Base-by-base conservation (phyloP, 2,113 vertebrate genomes). In the Bettongia penicillata region DNA sequence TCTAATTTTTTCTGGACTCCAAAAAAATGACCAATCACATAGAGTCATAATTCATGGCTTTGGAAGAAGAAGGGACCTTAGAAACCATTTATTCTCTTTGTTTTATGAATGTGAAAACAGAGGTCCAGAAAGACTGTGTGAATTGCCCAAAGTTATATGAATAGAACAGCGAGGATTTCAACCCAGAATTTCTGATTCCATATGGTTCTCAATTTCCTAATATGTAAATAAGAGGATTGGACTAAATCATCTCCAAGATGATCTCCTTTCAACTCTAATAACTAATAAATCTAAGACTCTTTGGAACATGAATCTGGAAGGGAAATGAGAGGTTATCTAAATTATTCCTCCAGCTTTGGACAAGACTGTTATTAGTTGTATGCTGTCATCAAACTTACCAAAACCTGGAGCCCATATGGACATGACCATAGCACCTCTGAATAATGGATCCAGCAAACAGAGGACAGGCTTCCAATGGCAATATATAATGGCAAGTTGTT, bases 301-400 rank as follows among this genome's bases (percentile, higher is more conserved):
- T 49, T 25, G 8, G 11, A 90, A 55, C 51, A 53, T 9, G 53
- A 51, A 90, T 49, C 24, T 94, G 89, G 51, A 57, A 77, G 47
- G 49, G 5, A 93, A 94, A 91, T 77, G 19, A 48, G 8, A 91
- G 11, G 1, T 2, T 1, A 91, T 91, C 93, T 57, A 49, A 95
- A 93, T 95, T 77, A 55, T 92, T 93, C 23, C 93, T 96, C 89
- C 50, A 50, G 26, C 48, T 91, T 91, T 95, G 47, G 51, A 49
- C 0, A 89, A 93, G 51, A 93, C 95, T 84, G 9, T 90, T 89
- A 92, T 94, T 93, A 49, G 94, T n/a, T 61, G 16, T 61, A 24
- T 12, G 51, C 47, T 89, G n/a, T 50, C 50, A 94, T 37, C 55
- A 94, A 95, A 89, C 1, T 9, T 9, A 90, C 47, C 49, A 53